Evolutionary conservation across 2,113 vertebrate species (phyloP).

Genomic region (Salminus brasiliensis): DNA sequence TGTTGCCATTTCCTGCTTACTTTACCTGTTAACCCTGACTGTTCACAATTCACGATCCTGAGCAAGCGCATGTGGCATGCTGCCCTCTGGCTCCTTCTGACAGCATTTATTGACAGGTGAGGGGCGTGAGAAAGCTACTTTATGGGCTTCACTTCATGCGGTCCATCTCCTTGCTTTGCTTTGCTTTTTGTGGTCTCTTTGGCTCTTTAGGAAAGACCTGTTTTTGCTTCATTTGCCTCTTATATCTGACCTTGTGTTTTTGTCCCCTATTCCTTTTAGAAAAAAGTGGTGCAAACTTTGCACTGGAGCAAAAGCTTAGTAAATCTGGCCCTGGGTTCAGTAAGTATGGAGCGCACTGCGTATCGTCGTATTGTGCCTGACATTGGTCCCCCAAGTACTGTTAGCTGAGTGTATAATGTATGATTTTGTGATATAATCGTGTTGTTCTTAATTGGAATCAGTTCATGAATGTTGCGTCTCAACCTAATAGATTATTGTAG

Average conservation of each 20-base stretch:
- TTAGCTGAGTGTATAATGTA: not conserved
- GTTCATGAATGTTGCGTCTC: not conserved
- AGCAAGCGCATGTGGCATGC: slow-evolving; percentile 10
- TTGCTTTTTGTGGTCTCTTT: not conserved
- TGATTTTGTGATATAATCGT: not conserved
- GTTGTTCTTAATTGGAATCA: not conserved
- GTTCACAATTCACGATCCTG: not conserved
- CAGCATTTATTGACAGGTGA: not conserved
- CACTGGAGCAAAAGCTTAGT: slow-evolving; percentile 71
- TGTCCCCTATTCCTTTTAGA: slow-evolving; percentile 72
- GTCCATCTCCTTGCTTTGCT: not conserved
- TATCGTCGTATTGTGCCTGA: slow-evolving; percentile 66
- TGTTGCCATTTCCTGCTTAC: not conserved
- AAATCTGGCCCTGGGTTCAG: slow-evolving; percentile 81
- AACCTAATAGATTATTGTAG: too few relatives aligned
- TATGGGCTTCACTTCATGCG: not conserved
- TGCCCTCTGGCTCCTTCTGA: too few relatives aligned
- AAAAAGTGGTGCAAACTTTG: slow-evolving; percentile 77
- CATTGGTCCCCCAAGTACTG: slow-evolving; percentile 40
- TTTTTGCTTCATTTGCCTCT: slow-evolving; percentile 44
- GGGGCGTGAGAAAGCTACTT: not conserved
- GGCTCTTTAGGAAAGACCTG: not conserved
- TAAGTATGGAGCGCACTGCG: slow-evolving; percentile 78
- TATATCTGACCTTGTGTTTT: slow-evolving; percentile 55
- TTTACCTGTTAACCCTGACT: not conserved